Evolutionary conservation across 2,113 vertebrate species (phyloP).

Genomic region (Paralichthys olivaceus): DNA sequence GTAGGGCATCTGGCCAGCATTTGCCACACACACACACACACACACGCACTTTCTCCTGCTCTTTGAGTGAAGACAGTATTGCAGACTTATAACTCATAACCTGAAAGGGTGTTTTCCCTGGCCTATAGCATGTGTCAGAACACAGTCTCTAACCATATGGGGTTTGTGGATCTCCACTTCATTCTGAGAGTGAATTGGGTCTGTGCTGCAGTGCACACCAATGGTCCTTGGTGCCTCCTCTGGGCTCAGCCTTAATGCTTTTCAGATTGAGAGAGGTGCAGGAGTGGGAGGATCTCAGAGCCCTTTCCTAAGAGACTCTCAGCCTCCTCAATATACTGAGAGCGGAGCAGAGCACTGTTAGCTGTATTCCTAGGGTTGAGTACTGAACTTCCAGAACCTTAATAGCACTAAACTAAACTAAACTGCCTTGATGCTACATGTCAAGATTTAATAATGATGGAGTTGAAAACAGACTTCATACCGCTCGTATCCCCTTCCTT

Average conservation of each 20-base stretch:
- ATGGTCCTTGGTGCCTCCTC: slow-evolving; percentile 58
- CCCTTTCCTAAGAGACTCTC: slow-evolving; percentile 46
- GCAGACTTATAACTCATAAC: slow-evolving; percentile 22
- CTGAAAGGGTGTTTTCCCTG: slow-evolving; percentile 14
- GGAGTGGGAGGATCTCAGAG: slow-evolving; percentile 56
- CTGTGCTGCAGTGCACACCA: slow-evolving; percentile 70
- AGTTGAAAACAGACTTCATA: too few relatives aligned
- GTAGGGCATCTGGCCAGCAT: slow-evolving; percentile 76
- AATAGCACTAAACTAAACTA: too few relatives aligned
- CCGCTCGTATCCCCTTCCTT: background rate
- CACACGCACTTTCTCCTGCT: background rate
- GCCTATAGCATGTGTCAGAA: slow-evolving; percentile 39
- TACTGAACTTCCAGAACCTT: background rate
- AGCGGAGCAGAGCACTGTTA: slow-evolving; percentile 22
- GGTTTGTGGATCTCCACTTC: slow-evolving; percentile 47
- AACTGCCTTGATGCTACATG: background rate
- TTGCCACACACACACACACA: slow-evolving; percentile 58
- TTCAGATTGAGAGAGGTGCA: slow-evolving; percentile 65
- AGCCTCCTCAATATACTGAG: slow-evolving; percentile 44
- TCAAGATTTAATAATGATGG: background rate
- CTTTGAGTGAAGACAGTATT: slow-evolving; percentile 49
- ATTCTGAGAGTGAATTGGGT: slow-evolving; percentile 48
- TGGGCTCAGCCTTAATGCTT: slow-evolving; percentile 65
- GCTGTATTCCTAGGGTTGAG: background rate
- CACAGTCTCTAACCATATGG: slow-evolving; percentile 36